Conservation (phyloP, 2,888 invertebrate species). For the Calephelis perditalis region DNA sequence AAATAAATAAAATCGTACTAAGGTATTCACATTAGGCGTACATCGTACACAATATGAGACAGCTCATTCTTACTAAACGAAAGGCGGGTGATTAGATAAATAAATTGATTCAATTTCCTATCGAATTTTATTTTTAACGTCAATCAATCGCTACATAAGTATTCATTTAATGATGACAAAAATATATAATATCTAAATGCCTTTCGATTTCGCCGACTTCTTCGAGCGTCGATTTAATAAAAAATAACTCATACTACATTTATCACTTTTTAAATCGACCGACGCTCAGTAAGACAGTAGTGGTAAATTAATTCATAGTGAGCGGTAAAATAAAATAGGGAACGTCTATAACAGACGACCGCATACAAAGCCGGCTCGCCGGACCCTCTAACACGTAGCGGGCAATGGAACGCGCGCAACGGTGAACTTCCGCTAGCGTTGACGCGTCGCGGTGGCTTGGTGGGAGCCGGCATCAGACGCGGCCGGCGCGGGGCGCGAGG, state of each 20-base stretch:
- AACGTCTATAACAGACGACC: constrained; percentile 9
- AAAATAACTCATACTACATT: constrained; percentile 37
- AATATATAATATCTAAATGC: constrained; percentile 13
- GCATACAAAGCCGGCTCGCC: constrained; percentile 42
- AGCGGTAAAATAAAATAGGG: constrained; percentile 17
- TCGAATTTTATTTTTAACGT: constrained; percentile 50
- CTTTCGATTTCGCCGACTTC: constrained; percentile 22
- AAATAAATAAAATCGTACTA: constrained; percentile 78
- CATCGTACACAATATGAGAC: constrained; percentile 68
- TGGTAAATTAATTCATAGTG: constrained; percentile 22
- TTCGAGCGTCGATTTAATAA: constrained; percentile 38
- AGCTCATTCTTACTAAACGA: constrained; percentile 66
- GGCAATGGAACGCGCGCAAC: constrained; percentile 51
- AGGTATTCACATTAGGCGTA: constrained; percentile 72
- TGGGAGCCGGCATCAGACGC: constrained; percentile 47
- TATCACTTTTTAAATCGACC: constrained; percentile 36
- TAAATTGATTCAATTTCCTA: constrained; percentile 48
- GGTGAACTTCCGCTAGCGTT: constrained; percentile 56
- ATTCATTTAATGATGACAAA: constrained; percentile 14
- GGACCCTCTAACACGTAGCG: constrained; percentile 26
- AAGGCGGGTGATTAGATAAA: constrained; percentile 66
- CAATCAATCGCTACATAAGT: constrained; percentile 40
- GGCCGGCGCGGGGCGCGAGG: constrained; percentile 35
- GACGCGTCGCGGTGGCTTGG: constrained; percentile 61
- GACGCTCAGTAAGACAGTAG: constrained; percentile 48